Evolutionary conservation across 2,888 invertebrate species (phyloP), one percentile per base, ranked within the genome.

Genomic region (Ellobium chinense): DNA sequence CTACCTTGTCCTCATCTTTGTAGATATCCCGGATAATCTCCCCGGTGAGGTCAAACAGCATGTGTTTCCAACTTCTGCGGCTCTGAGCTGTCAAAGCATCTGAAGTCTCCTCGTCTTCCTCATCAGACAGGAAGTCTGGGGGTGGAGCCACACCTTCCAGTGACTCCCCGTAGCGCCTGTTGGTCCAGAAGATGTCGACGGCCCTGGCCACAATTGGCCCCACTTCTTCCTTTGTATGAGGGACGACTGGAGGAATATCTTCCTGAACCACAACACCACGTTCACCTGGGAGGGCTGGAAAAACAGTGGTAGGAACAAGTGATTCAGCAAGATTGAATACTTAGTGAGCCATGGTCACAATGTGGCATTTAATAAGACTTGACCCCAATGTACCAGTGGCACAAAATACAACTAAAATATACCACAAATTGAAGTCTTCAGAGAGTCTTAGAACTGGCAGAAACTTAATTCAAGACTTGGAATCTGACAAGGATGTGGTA

Each of bases 1-100:
- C 85, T 31, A 86, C 84, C 75, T 88, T 89, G 29, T 88, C 82
- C 46, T 91, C 91, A 37, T 88, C 88, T 76, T 86, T 86, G 82
- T 92, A 92, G 72, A 92, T 88, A 39, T 92, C 92, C n/a, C 85
- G 78, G 34, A 93, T 87, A 54, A 92, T 88, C 78, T 93, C 92
- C 46, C 91, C 91, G 12, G 91, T 88, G 72, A 93, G 85, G 79
- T 92, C 92, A 85, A 92, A 93, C 70, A 93, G 76, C 70, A 93
- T 88, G 63, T 86, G 86, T 75, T 90, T 89, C 85, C 90, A 93
- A 60, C 89, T 89, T 24, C 88, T 82, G 72, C 88, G 85, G 82
- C 91, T 91, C 37, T 84, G 85, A 56, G 85, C 14, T 3, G 63
- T 54, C 58, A 75, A 21, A n/a, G 14, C 12, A 39, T 75, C 75